Base-by-base conservation (phyloP, 2,797 vertebrate species). In the Sebastes ruberrimus region DNA sequence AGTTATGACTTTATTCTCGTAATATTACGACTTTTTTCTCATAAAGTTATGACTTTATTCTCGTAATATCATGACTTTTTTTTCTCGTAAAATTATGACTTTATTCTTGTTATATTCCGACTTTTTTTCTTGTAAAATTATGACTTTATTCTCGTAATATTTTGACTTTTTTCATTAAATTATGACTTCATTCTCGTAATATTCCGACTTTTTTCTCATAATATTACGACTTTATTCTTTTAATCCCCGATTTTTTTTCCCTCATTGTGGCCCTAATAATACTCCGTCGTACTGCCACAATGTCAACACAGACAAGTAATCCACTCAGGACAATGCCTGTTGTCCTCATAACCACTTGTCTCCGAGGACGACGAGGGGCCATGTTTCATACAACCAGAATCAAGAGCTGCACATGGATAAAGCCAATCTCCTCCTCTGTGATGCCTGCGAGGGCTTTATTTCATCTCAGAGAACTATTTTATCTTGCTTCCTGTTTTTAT, bases 401-500 rank as follows among this genome's bases (percentile, higher is more conserved):
- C 69, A 85, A 90, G 76, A 87, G 74, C 67, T 73, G 69, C 64
- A 66, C 78, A 61, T 27, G 77, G 80, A 84, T 85, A 74, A 86
- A 86, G 82, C 35, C 71, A 55, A 53, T 74, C 86, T 76, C 64
- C 56, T 70, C 60, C 38, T 46, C 69, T 78, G 49, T 71, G 83
- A 81, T 84, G 86, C 76, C 81, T 80, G 67, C 71, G 3, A 74
- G 84, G 74, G 80, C 84, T 89, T 89, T 72, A 92, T 91, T 94
- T 93, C 76, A 92, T 92, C 84, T 86, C 83, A 63, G 74, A 91
- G 76, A 86, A 90, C 79, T 89, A 86, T 90, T 92, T 91, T 87
- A 91, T 92, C 90, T 83, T 59, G 84, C 82, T 93, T 95, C 92
- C 93, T 93, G 92, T 95, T 95, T 92, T 93, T 91, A 94, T 93